Conservation (phyloP, 2,113 vertebrate genomes). For the Actinemys pallida region DNA sequence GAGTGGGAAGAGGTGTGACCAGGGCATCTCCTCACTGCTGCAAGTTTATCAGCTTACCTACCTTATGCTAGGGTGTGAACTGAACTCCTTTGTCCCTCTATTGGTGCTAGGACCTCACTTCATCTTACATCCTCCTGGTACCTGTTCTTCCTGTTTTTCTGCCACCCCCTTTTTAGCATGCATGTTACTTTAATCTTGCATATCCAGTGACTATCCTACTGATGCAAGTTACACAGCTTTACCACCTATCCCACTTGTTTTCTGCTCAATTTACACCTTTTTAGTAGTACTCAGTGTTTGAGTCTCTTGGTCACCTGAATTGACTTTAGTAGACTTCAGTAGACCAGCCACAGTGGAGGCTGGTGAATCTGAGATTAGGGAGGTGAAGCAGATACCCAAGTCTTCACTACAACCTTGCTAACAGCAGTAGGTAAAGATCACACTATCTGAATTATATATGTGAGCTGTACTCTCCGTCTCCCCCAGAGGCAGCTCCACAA, state of each 20-base stretch:
- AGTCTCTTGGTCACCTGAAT: neutral
- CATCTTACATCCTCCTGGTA: neutral
- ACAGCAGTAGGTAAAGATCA: neutral
- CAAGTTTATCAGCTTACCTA: neutral
- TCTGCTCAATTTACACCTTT: neutral
- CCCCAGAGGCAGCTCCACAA: neutral
- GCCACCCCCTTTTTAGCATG: neutral
- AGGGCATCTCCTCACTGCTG: neutral
- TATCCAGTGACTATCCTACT: neutral
- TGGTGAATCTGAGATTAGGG: neutral
- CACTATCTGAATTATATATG: neutral
- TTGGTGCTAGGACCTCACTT: neutral
- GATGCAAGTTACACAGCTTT: neutral
- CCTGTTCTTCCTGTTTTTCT: neutral
- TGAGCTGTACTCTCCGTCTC: neutral
- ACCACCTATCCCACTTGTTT: neutral
- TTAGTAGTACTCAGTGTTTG: neutral
- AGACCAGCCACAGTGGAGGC: neutral
- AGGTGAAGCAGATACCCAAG: neutral
- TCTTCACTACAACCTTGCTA: neutral
- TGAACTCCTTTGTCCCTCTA: neutral
- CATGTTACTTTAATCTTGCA: neutral
- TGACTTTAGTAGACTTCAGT: accelerated
- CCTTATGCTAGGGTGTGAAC: neutral
- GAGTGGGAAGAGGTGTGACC: neutral